These are phyloP conservation scores for Gymnocheta viridis DNA, from an alignment of 2,888 invertebrate species.

Conservation along the genomic window DNA sequence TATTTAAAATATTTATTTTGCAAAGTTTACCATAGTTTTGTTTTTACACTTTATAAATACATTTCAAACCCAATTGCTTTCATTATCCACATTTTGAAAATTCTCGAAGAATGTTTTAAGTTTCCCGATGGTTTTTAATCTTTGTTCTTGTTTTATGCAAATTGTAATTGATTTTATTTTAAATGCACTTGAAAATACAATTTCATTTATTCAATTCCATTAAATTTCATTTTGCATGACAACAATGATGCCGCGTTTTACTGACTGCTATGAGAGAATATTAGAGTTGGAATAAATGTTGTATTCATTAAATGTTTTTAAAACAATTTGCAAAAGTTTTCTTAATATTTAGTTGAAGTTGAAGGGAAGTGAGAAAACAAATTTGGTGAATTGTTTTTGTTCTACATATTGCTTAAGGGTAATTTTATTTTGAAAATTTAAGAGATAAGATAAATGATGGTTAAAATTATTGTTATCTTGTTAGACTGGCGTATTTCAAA, in stretches of 20 bases:
- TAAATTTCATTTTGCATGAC: conserved; percentile 12
- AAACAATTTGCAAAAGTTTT: conserved; percentile 51
- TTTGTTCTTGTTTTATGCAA: conserved; percentile 45
- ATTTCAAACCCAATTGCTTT: conserved; percentile 30
- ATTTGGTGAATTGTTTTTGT: neutral
- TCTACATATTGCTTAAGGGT: neutral
- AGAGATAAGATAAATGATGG: conserved; percentile 6
- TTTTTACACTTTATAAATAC: neutral
- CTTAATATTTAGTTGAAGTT: neutral
- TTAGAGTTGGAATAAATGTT: conserved; percentile 12
- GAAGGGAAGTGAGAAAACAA: neutral
- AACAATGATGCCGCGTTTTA: neutral
- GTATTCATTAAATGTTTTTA: conserved; percentile 36
- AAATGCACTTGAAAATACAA: conserved; percentile 29
- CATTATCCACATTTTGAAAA: conserved; percentile 40
- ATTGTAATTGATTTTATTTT: conserved; percentile 42
- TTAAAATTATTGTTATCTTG: neutral
- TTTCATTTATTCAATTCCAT: conserved; percentile 27
- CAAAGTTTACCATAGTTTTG: neutral
- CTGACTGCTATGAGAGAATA: neutral
- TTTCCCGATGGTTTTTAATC: conserved; percentile 20
- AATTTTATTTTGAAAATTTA: neutral
- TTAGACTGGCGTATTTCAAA: neutral
- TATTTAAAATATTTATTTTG: neutral
- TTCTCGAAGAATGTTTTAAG: conserved; percentile 36